These are phyloP conservation scores for Macrosteles quadrilineatus DNA, from an alignment of 1,140 invertebrate genomes.

Conservation along the genomic window DNA sequence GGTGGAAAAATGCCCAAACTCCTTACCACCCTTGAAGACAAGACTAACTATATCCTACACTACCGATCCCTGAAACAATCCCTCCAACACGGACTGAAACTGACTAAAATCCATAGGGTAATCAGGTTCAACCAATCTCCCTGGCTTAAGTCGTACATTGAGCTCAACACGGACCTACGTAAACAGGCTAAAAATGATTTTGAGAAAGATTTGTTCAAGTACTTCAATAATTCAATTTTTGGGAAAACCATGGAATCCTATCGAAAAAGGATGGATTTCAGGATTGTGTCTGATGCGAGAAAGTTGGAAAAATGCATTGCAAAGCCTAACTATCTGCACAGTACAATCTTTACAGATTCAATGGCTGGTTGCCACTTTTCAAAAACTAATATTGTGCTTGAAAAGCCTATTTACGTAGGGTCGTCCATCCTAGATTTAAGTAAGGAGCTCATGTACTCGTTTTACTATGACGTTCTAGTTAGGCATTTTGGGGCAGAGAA, in stretches of 20 bases:
- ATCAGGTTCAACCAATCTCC: slow-evolving; percentile 44
- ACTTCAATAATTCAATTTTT: slow-evolving; percentile 47
- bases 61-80: neutral
- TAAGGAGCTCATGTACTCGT: too few relatives aligned
- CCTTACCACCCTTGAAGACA: neutral
- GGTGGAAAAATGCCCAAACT: neutral
- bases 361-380: slow-evolving; percentile 9
- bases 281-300: slow-evolving; percentile 37
- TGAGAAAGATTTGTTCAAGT: slow-evolving; percentile 47
- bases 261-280: slow-evolving; percentile 44
- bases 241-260: slow-evolving; percentile 47
- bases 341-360: slow-evolving; percentile 25
- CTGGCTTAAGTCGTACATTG: slow-evolving; percentile 46
- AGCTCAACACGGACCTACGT: slow-evolving; percentile 43
- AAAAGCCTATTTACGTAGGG: too few relatives aligned
- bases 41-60: neutral
- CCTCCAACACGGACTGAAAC: neutral
- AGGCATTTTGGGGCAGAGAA: too few relatives aligned
- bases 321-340: slow-evolving; percentile 18
- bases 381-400: neutral
- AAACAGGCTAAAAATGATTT: slow-evolving; percentile 44
- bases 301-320: slow-evolving; percentile 18
- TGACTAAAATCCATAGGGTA: slow-evolving; percentile 31
- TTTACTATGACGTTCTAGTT: too few relatives aligned
- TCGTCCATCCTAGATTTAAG: too few relatives aligned